Percentiles rank a stretch among this genome's conserved stretches.
phyloP scores from a whole-genome alignment of 64 coral and sea anemone species.

The Trachythela sp. region DNA sequence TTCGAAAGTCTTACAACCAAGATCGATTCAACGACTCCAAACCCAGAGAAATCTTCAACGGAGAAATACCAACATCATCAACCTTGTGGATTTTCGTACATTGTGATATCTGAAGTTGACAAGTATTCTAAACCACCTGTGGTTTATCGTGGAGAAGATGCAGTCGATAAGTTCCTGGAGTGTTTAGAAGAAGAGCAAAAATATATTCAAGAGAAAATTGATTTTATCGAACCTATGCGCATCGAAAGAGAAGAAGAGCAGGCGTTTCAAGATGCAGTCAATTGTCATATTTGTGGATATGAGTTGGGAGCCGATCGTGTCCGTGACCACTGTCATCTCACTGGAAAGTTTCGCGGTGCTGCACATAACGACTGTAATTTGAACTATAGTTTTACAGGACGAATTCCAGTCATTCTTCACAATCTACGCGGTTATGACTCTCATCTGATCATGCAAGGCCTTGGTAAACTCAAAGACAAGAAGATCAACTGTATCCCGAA shows the following conservation, averaged over 20 bases:
- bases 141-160: constrained; percentile 24
- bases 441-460: too few species aligned
- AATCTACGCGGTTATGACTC: too few species aligned
- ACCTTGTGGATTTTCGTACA: constrained; percentile 39
- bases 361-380: neutral
- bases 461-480: too few species aligned
- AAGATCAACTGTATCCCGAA: too few species aligned
- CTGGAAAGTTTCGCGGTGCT: neutral
- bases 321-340: neutral
- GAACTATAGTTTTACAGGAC: neutral
- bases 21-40: neutral
- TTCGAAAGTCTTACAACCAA: constrained; percentile 27
- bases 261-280: neutral
- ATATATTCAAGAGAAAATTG: neutral
- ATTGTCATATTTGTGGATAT: constrained; percentile 26
- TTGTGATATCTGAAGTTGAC: neutral
- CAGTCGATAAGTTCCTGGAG: neutral
- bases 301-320: neutral
- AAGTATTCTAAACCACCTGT: constrained; percentile 8
- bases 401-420: neutral
- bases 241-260: neutral
- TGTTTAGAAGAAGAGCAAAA: neutral
- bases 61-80: neutral
- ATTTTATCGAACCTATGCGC: neutral
- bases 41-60: neutral